These are phyloP conservation scores for Gymnogyps californianus DNA, from an alignment of 2,113 vertebrate species.

Conservation along the genomic window DNA sequence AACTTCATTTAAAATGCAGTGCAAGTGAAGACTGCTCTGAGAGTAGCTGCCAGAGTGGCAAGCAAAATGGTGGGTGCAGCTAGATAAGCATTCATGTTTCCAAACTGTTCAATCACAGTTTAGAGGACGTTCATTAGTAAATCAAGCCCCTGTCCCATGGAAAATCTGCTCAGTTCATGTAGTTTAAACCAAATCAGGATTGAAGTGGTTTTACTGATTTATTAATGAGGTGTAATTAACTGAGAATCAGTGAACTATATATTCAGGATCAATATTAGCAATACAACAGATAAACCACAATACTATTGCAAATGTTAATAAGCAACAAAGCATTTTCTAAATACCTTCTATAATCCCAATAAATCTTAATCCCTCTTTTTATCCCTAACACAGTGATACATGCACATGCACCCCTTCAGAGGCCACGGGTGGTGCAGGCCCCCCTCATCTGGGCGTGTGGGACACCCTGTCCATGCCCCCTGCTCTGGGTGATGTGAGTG, in stretches of 20 bases:
- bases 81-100: neutral
- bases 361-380: neutral
- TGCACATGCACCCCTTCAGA: neutral
- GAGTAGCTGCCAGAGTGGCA: neutral
- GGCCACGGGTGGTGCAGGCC: neutral
- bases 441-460: rapidly evolving
- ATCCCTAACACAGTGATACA: neutral
- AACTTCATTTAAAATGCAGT: neutral
- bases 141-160: neutral
- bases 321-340: neutral
- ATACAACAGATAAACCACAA: neutral
- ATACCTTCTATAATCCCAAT: neutral
- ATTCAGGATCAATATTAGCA: neutral
- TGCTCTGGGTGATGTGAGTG: neutral
- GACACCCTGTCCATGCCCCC: rapidly evolving
- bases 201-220: neutral
- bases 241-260: neutral
- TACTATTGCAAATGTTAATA: neutral
- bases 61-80: neutral
- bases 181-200: neutral
- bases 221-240: neutral
- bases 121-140: neutral
- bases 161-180: neutral
- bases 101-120: neutral
- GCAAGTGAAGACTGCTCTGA: neutral